Percentiles rank a stretch among this genome's conserved stretches.
Evolutionary conservation across 2,888 invertebrate species (phyloP).

Genomic region (Prenolepis imparis): DNA sequence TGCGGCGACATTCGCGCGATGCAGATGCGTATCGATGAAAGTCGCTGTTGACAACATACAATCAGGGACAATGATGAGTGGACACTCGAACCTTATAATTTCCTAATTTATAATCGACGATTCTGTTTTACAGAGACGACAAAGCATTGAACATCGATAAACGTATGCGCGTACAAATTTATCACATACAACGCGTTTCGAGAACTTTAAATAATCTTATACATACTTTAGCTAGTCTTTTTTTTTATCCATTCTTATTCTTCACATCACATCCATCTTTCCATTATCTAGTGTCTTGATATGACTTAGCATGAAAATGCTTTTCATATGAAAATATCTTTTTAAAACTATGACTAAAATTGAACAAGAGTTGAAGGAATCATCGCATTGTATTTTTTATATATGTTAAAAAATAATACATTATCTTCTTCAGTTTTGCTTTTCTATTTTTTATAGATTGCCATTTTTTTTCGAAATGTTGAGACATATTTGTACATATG

Average conservation of each 20-base stretch:
- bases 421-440: conserved; percentile 3
- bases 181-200: conserved; percentile 3
- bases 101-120: conserved; percentile 3
- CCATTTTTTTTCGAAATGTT: conserved; percentile 17
- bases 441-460: conserved; percentile 26
- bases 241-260: conserved; percentile 5
- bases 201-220: conserved; percentile 8
- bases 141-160: neutral
- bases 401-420: conserved; percentile 33
- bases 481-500: conserved; percentile 14
- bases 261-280: neutral
- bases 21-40: conserved; percentile 9
- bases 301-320: conserved; percentile 20
- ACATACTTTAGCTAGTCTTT: conserved; percentile 27
- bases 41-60: conserved; percentile 11
- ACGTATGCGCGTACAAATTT: conserved; percentile 12
- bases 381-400: conserved; percentile 20
- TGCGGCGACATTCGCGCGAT: neutral
- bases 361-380: conserved; percentile 13
- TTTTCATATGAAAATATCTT: conserved; percentile 22
- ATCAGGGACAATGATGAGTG: conserved; percentile 51
- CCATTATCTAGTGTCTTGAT: conserved; percentile 17
- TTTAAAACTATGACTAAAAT: conserved; percentile 38
- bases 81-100: conserved; percentile 6
- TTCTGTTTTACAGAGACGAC: neutral